phyloP scores from a whole-genome alignment of 2,888 invertebrate species.

The Margaritifera margaritifera region DNA sequence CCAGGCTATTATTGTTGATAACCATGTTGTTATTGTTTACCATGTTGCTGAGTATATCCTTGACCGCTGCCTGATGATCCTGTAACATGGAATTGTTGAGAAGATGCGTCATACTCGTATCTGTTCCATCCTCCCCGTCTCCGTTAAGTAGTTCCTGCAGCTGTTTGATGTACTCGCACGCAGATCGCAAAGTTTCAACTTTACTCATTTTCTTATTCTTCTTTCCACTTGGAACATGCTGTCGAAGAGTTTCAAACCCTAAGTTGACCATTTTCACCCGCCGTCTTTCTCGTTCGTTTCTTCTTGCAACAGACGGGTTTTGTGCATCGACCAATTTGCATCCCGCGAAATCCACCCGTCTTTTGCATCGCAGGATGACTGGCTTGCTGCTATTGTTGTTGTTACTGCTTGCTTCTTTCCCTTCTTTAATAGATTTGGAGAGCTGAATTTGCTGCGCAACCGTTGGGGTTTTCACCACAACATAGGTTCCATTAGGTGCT shows the following conservation, averaged over 20 bases:
- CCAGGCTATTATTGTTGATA: background rate
- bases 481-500: conserved; percentile 55
- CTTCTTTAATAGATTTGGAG: conserved; percentile 43
- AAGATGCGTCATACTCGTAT: conserved; percentile 9
- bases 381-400: conserved; percentile 35
- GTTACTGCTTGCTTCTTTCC: conserved; percentile 35
- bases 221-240: conserved; percentile 66
- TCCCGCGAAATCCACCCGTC: conserved; percentile 64
- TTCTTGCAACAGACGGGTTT: conserved; percentile 86
- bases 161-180: conserved; percentile 68
- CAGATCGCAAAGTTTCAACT: conserved; percentile 68
- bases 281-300: conserved; percentile 95
- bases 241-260: conserved; percentile 67
- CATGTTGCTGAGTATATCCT: conserved; percentile 19
- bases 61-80: conserved; percentile 24
- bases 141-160: conserved; percentile 49
- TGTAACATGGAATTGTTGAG: conserved; percentile 32
- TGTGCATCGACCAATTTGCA: conserved; percentile 55
- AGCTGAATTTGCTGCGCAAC: conserved; percentile 62
- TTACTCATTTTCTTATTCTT: conserved; percentile 71
- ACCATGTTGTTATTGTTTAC: conserved; percentile 7
- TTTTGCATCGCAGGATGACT: conserved; percentile 64
- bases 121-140: conserved; percentile 12
- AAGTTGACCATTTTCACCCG: conserved; percentile 85
- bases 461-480: conserved; percentile 57